These are phyloP conservation scores for Oriolus oriolus DNA, from an alignment of 2,113 vertebrate genomes.

Conservation along the genomic window DNA sequence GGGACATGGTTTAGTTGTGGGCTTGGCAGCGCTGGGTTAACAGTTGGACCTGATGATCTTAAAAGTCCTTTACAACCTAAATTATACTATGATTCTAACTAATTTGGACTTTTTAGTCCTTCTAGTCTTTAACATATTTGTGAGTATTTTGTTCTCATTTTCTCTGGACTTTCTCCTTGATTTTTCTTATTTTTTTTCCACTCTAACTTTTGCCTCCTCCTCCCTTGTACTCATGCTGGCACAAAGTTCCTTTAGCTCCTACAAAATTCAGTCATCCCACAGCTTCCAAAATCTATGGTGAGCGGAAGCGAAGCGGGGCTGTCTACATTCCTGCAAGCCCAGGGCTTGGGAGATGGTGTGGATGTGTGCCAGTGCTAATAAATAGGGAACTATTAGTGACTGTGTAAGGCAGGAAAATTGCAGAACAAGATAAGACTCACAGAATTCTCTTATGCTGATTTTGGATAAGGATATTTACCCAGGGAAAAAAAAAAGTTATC, in stretches of 20 bases:
- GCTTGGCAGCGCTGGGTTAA: background rate
- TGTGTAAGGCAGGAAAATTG: conserved; percentile 28
- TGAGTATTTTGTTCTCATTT: background rate
- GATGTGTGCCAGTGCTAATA: conserved; percentile 23
- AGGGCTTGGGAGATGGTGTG: background rate
- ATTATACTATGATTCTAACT: background rate
- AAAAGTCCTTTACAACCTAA: background rate
- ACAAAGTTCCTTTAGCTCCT: background rate
- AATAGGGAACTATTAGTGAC: background rate
- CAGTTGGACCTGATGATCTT: background rate
- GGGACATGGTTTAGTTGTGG: background rate
- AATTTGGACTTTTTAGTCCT: background rate
- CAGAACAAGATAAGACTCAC: conserved; percentile 29
- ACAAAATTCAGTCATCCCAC: background rate
- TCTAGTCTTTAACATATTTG: background rate
- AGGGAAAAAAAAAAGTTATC: background rate
- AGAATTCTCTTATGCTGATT: background rate
- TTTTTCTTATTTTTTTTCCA: background rate
- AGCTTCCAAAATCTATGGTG: background rate
- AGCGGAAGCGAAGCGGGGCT: background rate
- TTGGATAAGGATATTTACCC: conserved; percentile 19
- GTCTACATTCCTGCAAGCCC: background rate
- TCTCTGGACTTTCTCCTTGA: background rate
- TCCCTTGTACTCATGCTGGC: background rate
- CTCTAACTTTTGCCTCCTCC: background rate